Conservation (phyloP, 2,888 invertebrate genomes). For the Cenopis cana region DNA sequence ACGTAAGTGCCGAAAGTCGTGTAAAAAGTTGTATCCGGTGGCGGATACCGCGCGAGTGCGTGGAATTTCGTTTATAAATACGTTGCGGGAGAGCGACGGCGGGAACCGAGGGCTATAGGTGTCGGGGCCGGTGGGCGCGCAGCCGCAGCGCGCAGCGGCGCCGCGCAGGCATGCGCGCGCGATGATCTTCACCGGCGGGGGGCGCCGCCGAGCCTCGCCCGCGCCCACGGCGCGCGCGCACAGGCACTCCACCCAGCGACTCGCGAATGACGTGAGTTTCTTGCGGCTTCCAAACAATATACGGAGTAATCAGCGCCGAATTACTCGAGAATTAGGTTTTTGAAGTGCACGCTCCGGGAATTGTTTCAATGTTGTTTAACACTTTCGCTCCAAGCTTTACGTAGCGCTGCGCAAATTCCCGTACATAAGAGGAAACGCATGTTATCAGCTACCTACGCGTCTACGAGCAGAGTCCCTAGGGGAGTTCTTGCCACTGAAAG, state of each 20-base stretch:
- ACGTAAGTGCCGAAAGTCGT: conserved; percentile 84
- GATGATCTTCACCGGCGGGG: conserved; percentile 85
- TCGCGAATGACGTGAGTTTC: conserved; percentile 70
- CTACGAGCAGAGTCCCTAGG: too few species aligned
- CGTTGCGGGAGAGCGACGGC: conserved; percentile 58
- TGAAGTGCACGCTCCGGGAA: background rate
- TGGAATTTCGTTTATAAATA: conserved; percentile 84
- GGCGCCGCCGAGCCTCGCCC: conserved; percentile 80
- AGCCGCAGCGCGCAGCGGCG: conserved; percentile 49
- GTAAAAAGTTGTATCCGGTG: conserved; percentile 84
- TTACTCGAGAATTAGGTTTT: background rate
- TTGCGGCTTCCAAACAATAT: conserved; percentile 25
- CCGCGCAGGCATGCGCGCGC: conserved; percentile 63
- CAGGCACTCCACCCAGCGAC: conserved; percentile 63
- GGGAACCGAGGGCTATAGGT: conserved; percentile 51
- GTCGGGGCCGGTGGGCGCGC: conserved; percentile 50
- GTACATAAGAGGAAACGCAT: too few species aligned
- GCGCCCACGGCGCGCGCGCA: conserved; percentile 64
- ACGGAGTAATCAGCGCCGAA: conserved; percentile 1
- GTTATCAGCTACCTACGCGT: too few species aligned
- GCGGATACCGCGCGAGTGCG: conserved; percentile 67
- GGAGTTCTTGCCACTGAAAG: too few species aligned
- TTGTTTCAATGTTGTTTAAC: too few species aligned
- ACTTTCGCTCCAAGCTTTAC: too few species aligned
- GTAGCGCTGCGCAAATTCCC: too few species aligned